A percentile compares a stretch with the other conserved stretches of the same genome.
These are phyloP conservation scores for Watsonalla cultraria DNA, from an alignment of 2,888 invertebrate genomes.

Conservation along the genomic window DNA sequence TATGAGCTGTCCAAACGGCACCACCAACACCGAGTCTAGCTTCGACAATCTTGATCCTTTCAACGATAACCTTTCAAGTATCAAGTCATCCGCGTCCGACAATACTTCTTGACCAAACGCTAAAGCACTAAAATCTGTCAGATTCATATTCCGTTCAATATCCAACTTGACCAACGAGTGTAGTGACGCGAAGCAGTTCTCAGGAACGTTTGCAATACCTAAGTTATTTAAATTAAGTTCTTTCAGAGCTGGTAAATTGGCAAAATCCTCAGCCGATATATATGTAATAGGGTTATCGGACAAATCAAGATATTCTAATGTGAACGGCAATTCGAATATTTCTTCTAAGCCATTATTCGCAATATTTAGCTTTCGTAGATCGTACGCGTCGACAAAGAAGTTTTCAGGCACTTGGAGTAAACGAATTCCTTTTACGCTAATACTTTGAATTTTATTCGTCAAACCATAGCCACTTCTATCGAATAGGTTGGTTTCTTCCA, in stretches of 20 bases:
- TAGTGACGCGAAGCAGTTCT: constrained; percentile 77
- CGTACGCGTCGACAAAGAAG: constrained; percentile 63
- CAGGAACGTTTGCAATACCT: constrained; percentile 67
- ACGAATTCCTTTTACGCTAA: constrained; percentile 54
- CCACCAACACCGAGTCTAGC: constrained; percentile 51
- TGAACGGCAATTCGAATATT: constrained; percentile 77
- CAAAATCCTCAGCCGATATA: constrained; percentile 69
- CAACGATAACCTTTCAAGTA: constrained; percentile 62
- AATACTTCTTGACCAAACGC: constrained; percentile 60
- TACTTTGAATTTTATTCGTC: constrained; percentile 44
- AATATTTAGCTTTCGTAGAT: constrained; percentile 63
- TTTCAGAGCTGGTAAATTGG: constrained; percentile 70
- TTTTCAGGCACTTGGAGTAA: constrained; percentile 51
- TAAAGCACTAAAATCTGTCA: constrained; percentile 67
- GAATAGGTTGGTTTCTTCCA: constrained; percentile 51
- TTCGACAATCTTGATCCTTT: constrained; percentile 62
- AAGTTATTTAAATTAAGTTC: constrained; percentile 78
- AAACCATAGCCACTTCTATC: constrained; percentile 57
- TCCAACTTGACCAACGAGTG: constrained; percentile 70
- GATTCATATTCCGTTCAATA: constrained; percentile 74
- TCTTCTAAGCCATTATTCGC: constrained; percentile 74
- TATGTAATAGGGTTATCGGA: constrained; percentile 78
- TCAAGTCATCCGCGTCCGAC: constrained; percentile 60
- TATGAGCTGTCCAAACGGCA: constrained; percentile 65
- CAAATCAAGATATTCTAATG: constrained; percentile 78